These are phyloP conservation scores for Drosophila teissieri DNA, from an alignment of 1,140 invertebrate species.

Conservation along the genomic window DNA sequence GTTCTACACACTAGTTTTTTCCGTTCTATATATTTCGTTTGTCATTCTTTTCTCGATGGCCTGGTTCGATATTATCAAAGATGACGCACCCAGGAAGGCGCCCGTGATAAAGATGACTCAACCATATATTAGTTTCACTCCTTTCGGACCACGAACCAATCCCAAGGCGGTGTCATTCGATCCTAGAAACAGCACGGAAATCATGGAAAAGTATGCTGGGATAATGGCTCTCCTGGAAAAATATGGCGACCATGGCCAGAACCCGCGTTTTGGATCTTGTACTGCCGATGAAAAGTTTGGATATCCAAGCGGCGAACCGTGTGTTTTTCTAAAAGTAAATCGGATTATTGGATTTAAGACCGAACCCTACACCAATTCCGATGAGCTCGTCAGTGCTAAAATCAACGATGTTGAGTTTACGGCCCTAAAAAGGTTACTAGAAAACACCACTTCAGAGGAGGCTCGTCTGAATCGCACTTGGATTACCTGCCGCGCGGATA, in stretches of 20 bases:
- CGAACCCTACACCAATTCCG: constrained; percentile 4
- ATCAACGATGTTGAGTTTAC: constrained; percentile 9
- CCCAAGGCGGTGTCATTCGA: constrained; percentile 17
- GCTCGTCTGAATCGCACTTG: constrained; percentile 45
- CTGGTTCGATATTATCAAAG: constrained; percentile 18
- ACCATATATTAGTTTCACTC: constrained; percentile 36
- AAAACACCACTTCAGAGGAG: background rate
- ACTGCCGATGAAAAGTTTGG: constrained; percentile 29
- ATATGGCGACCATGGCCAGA: constrained; percentile 2
- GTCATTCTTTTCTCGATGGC: constrained; percentile 10
- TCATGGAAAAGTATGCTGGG: background rate
- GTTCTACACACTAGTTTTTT: constrained; percentile 14
- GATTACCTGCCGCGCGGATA: constrained; percentile 32
- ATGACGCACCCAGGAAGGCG: background rate
- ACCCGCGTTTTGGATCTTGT: constrained; percentile 45
- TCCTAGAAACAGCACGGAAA: constrained; percentile 14
- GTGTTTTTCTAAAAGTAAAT: constrained; percentile 65
- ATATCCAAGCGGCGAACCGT: constrained; percentile 37
- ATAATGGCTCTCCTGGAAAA: constrained; percentile 6
- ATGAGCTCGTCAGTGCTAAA: constrained; percentile 5
- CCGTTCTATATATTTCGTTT: background rate
- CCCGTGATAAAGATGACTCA: constrained; percentile 2
- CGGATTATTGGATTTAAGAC: constrained; percentile 57
- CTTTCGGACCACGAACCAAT: background rate
- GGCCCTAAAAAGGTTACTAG: constrained; percentile 15